These are phyloP conservation scores for Drosophila cardini DNA, from an alignment of 1,140 invertebrate genomes.

Conservation along the genomic window DNA sequence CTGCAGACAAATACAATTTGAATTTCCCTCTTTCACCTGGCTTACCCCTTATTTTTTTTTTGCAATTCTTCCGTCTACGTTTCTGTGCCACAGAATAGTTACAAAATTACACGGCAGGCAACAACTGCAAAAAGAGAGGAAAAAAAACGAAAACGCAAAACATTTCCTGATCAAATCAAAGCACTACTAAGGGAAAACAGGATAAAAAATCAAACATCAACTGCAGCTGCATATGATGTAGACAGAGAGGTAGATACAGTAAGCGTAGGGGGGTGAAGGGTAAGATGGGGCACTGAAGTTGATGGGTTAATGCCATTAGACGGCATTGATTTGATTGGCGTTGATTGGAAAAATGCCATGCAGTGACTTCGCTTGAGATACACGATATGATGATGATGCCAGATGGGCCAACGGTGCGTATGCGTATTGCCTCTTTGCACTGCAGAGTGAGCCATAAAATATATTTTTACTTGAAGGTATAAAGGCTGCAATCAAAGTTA, in stretches of 20 bases:
- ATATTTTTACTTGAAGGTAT: not conserved
- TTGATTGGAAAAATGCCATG: slow-evolving; percentile 78
- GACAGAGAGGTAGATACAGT: slow-evolving; percentile 7
- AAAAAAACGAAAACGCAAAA: slow-evolving; percentile 45
- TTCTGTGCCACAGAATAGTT: slow-evolving; percentile 16
- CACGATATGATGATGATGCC: not conserved
- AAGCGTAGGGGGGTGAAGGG: slow-evolving; percentile 9
- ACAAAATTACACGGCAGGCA: slow-evolving; percentile 64
- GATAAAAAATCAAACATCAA: slow-evolving; percentile 47
- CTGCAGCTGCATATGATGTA: slow-evolving; percentile 1
- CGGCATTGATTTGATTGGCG: slow-evolving; percentile 82
- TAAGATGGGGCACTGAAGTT: slow-evolving; percentile 63
- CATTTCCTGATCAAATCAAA: slow-evolving; percentile 81
- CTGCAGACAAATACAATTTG: slow-evolving; percentile 69
- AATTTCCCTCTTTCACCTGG: slow-evolving; percentile 39
- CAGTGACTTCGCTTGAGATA: slow-evolving; percentile 22
- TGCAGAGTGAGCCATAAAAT: slow-evolving; percentile 1
- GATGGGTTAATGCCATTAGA: slow-evolving; percentile 82
- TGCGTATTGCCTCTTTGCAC: slow-evolving; percentile 25
- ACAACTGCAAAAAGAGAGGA: slow-evolving; percentile 3
- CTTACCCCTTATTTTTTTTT: not conserved
- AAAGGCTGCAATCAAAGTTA: no score
- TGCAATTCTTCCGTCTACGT: not conserved
- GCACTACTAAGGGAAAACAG: slow-evolving; percentile 50
- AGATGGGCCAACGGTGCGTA: slow-evolving; percentile 33